Evolutionary conservation across 1,140 invertebrate genomes (phyloP).

Genomic region (Diorhabda elongata): DNA sequence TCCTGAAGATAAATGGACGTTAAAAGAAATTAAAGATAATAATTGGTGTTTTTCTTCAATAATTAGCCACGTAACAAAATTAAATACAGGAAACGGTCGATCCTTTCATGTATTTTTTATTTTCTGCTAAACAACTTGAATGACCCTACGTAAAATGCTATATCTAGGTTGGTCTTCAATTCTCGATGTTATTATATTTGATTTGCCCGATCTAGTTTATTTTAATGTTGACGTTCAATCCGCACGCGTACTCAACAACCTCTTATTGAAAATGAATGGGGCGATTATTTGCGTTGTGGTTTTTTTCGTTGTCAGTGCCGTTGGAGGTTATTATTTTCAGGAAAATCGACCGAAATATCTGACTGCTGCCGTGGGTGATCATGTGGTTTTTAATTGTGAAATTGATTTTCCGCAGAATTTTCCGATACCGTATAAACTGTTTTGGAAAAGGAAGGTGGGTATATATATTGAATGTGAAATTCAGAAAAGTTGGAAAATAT

Average conservation of each 20-base stretch:
- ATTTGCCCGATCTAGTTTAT: slow-evolving; percentile 26
- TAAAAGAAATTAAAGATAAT: no score
- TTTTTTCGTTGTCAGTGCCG: slow-evolving; percentile 12
- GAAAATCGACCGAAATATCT: slow-evolving; percentile 62
- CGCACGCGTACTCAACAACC: slow-evolving; percentile 8
- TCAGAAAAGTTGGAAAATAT: no score
- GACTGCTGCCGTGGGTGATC: slow-evolving; percentile 77
- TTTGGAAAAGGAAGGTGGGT: slow-evolving; percentile 89
- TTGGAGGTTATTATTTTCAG: slow-evolving; percentile 47
- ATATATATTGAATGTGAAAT: not conserved
- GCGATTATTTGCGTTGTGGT: slow-evolving; percentile 6
- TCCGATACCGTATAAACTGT: slow-evolving; percentile 81
- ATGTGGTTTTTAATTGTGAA: slow-evolving; percentile 83
- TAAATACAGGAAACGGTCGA: not conserved
- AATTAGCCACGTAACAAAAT: no score
- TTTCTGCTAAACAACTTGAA: not conserved
- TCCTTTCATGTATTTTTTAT: not conserved
- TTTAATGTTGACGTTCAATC: slow-evolving; percentile 3
- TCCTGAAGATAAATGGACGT: no score
- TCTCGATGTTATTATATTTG: slow-evolving; percentile 32
- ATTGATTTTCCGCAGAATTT: slow-evolving; percentile 85
- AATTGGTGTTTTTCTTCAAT: no score
- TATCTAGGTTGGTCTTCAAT: slow-evolving; percentile 28
- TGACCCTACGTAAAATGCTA: slow-evolving; percentile 25
- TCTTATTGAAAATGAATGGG: not conserved